These are phyloP conservation scores for Takifugu rubripes DNA, from an alignment of 2,797 vertebrate species.

Conservation along the genomic window DNA sequence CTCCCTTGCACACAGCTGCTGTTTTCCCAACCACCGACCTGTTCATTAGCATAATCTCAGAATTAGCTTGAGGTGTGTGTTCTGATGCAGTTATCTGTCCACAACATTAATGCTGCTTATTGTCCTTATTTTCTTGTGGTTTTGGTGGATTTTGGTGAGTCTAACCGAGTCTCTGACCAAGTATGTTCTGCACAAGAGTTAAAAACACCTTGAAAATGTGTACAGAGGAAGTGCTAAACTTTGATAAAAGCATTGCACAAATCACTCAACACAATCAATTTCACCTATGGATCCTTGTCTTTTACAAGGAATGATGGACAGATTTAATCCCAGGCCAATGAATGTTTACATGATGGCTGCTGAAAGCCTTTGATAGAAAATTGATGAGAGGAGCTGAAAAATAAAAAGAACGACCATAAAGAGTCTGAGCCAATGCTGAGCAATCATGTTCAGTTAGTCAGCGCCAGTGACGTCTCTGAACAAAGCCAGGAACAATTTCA, in stretches of 20 bases:
- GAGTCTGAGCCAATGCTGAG: neutral
- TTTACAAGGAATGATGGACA: neutral
- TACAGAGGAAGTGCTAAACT: no score
- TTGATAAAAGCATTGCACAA: neutral
- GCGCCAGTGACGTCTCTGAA: conserved; percentile 11
- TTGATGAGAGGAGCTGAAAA: neutral
- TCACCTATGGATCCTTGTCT: neutral
- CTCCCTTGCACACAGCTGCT: neutral
- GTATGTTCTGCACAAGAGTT: no score
- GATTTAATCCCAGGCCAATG: conserved; percentile 7
- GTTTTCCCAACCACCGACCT: neutral
- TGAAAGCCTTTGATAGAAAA: neutral
- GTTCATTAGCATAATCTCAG: neutral
- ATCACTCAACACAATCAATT: conserved; percentile 44
- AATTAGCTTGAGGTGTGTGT: neutral
- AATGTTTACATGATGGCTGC: neutral
- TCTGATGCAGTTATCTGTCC: neutral
- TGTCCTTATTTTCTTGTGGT: no score
- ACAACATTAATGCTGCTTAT: neutral
- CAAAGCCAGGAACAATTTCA: conserved; percentile 19
- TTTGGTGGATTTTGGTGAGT: no score
- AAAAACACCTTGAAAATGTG: no score
- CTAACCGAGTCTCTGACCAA: no score
- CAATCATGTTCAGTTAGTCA: conserved; percentile 24
- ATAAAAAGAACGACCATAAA: neutral